phyloP scores from a whole-genome alignment of 2,888 invertebrate species.

The Thymelicus lineola region DNA sequence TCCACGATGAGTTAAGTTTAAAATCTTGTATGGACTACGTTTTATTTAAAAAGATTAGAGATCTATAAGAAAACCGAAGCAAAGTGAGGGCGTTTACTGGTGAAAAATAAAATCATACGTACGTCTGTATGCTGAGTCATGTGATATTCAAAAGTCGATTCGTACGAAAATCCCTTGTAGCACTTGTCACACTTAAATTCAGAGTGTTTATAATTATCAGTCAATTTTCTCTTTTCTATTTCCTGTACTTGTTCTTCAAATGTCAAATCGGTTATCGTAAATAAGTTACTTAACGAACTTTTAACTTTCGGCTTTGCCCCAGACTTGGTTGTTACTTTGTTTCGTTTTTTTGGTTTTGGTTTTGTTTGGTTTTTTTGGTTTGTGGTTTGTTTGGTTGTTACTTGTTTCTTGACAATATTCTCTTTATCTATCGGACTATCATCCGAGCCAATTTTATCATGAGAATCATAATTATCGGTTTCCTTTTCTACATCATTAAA shows the following conservation, averaged over 20 bases:
- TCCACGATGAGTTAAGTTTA: too few relatives aligned
- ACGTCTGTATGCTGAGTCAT: slow-evolving; percentile 62
- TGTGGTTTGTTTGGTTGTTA: too few relatives aligned
- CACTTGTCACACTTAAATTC: slow-evolving; percentile 65
- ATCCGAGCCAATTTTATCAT: background rate
- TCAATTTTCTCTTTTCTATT: slow-evolving; percentile 62
- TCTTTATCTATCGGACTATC: background rate
- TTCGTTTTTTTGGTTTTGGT: too few relatives aligned
- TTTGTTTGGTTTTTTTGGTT: too few relatives aligned
- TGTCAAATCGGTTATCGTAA: slow-evolving; percentile 59
- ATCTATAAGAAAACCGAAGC: too few relatives aligned
- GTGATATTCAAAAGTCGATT: slow-evolving; percentile 64
- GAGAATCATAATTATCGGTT: background rate
- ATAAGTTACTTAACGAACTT: slow-evolving; percentile 35
- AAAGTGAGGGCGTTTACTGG: background rate
- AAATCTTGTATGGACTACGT: too few relatives aligned
- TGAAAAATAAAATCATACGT: slow-evolving; percentile 44
- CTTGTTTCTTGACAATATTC: background rate
- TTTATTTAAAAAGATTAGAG: too few relatives aligned
- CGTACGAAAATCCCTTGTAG: slow-evolving; percentile 67
- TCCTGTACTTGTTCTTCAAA: slow-evolving; percentile 65
- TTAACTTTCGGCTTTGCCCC: background rate
- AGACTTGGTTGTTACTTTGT: background rate
- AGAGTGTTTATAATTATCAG: slow-evolving; percentile 63
- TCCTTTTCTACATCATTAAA: background rate